Evolutionary conservation across 92 coral and sea anemone genomes (phyloP), one percentile per base, ranked within the genome.

Genomic region (Ricordea florida): DNA sequence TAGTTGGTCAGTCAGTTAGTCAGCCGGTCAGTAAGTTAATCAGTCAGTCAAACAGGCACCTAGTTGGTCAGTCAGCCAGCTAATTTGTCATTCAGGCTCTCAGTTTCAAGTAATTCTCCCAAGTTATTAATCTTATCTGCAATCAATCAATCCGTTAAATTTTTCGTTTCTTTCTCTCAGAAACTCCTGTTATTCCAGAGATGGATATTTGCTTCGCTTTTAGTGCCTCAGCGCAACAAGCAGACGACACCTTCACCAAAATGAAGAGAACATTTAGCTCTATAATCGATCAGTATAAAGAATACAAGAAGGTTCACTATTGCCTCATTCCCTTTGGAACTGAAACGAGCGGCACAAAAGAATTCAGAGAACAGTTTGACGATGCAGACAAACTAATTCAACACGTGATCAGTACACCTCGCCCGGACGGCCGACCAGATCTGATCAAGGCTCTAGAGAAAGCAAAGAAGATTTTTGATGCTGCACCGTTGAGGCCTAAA

Each of bases 201-300:
- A 81, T 91, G 44, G 97, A 91, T 29, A 87, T 91, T 25, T 88
- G 81, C 41, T 83, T 91, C 41, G 93, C 93, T 11, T 76, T 91
- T 53, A 79, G 90, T 32, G 76, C 97, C 32, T 64, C 48, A 2
- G 85, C 76, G 6, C 18, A 42, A 34, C 75, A 83, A 24, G 82
- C 92, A 0, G 72, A 42, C 7, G 80, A 71, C 46, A 83, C 97
- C 18, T 68, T 78, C 67, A 40, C 53, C 48, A 48, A 55, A 18
- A 72, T 88, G 67, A 79, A 80, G 68, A 85, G 85, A 61, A 74
- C 80, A 29, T 67, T 85, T 33, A 91, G 62, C 34, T 22, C 47
- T 65, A 76, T 94, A 69, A 66, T 86, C 15, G 83, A 88, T 16
- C 79, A 69, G 15, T 85, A 85, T 70, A 92, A 84, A 26, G 66